These are phyloP conservation scores for Bombus superbus DNA, from an alignment of 1,140 invertebrate species.

Conservation along the genomic window DNA sequence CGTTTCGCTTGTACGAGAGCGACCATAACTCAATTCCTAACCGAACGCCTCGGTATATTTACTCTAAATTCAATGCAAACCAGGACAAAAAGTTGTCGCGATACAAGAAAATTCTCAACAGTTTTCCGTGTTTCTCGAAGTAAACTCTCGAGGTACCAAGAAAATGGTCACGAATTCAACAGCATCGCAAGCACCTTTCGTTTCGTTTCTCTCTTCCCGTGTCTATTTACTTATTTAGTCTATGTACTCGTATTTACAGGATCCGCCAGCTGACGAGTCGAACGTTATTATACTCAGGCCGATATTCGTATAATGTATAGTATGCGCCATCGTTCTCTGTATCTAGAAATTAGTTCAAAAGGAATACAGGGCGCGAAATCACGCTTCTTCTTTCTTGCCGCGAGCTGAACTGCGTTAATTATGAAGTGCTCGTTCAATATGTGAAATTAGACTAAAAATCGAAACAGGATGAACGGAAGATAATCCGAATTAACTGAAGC, in stretches of 20 bases:
- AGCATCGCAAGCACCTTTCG: background rate
- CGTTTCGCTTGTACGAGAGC: background rate
- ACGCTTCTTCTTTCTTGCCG: slow-evolving; percentile 1
- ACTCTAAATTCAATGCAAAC: slow-evolving; percentile 42
- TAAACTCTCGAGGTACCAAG: background rate
- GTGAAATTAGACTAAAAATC: background rate
- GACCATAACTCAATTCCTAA: slow-evolving; percentile 27
- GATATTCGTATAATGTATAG: slow-evolving; percentile 31
- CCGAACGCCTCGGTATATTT: slow-evolving; percentile 39
- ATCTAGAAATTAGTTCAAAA: slow-evolving; percentile 16
- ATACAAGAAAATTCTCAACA: background rate
- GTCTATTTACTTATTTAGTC: slow-evolving; percentile 40
- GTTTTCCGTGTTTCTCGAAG: too few relatives aligned
- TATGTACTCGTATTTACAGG: slow-evolving; percentile 59
- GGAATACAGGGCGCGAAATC: slow-evolving; percentile 1
- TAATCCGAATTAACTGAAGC: background rate
- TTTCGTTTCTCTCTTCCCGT: background rate
- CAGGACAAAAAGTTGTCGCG: slow-evolving; percentile 1
- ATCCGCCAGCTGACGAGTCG: slow-evolving; percentile 50
- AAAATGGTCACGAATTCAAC: background rate
- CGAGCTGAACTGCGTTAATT: slow-evolving; percentile 22
- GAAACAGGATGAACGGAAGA: too few relatives aligned
- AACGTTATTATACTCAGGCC: slow-evolving; percentile 51
- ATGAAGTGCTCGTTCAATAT: background rate
- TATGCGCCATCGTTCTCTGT: slow-evolving; percentile 40